Evolutionary conservation across 2,888 invertebrate genomes (phyloP).

Genomic region (Drosophila emarginata): DNA sequence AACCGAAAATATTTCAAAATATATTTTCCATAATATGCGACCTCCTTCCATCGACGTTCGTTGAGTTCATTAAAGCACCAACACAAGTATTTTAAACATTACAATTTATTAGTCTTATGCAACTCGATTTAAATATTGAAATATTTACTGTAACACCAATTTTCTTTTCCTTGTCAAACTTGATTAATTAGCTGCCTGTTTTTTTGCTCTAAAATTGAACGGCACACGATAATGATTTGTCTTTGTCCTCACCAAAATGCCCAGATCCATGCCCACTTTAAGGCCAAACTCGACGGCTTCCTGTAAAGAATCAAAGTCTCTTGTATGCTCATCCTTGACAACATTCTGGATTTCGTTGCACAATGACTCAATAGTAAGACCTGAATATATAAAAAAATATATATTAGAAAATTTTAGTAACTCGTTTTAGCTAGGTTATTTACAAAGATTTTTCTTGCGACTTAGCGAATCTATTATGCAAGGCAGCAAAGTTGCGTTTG

Average conservation of each 20-base stretch:
- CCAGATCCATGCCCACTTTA: conserved; percentile 48
- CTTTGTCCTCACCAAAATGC: conserved; percentile 21
- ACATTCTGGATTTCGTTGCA: conserved; percentile 22
- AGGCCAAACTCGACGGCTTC: conserved; percentile 45
- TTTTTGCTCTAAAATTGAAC: not conserved
- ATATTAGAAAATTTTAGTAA: too few species aligned
- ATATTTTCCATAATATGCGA: too few species aligned
- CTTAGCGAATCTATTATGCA: conserved; percentile 55
- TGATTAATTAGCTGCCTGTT: too few species aligned
- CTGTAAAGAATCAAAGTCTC: conserved; percentile 24
- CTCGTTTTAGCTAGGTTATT: too few species aligned
- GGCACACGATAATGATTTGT: not conserved
- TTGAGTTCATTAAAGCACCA: too few species aligned
- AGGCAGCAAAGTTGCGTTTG: conserved; percentile 31
- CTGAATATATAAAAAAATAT: conserved; percentile 24
- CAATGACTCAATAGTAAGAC: conserved; percentile 20
- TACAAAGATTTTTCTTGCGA: conserved; percentile 20
- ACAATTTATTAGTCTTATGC: too few species aligned
- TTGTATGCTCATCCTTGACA: conserved; percentile 29
- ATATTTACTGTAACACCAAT: too few species aligned
- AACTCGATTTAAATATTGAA: too few species aligned
- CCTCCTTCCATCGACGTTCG: too few species aligned
- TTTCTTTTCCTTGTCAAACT: not conserved
- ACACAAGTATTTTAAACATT: too few species aligned
- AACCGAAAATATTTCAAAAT: too few species aligned